Evolutionary conservation across 1,140 invertebrate species (phyloP), one percentile per base, ranked within the genome.

Genomic region (Parapsyche elsis): DNA sequence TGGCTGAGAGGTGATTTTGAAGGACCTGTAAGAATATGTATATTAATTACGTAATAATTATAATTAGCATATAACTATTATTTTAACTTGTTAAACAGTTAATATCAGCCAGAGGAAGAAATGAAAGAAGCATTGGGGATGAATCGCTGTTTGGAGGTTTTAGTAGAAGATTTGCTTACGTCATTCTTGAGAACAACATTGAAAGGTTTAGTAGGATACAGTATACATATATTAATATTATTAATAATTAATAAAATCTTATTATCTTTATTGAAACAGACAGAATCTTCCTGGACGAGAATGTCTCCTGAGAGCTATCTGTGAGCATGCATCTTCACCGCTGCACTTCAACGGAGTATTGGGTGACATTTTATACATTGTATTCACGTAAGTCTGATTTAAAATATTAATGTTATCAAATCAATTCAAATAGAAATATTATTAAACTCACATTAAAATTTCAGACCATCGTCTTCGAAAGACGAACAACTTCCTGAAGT

Each of bases 391-490:
- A 87, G 87, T 85, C 1, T 0, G 0, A n/a, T 45, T 9, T 7
- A 45, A 14, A 59, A 1, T 74, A 74, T 24, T 19, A 1, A 24
- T 46, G 1, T 38, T 12, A 74, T 19, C 4, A n/a, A 23, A 5
- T 21, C 5, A 23, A 67, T 12, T 26, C 45, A 46, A 70, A 9
- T 2, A 21, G 9, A 30, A 57, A 76, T 59, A 26, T 59, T 30
- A 59, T 19, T 59, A 38, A 12, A 1, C 9, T 23, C 5, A n/a
- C 26, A 16, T 1, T 81, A 73, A 77, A 53, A 71, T 84, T 84
- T 76, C 86, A 92, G 91, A 21, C 91, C 91, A 16, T 91, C 90
- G 57, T 86, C 89, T 45, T 91, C 91, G 0, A 85, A 84, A 12
- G 88, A 91, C 74, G 89, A 90, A 84, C 87, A 87, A 14, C 78